Evolutionary conservation across 2,113 vertebrate genomes (phyloP).

Genomic region (Isichthys henryi): DNA sequence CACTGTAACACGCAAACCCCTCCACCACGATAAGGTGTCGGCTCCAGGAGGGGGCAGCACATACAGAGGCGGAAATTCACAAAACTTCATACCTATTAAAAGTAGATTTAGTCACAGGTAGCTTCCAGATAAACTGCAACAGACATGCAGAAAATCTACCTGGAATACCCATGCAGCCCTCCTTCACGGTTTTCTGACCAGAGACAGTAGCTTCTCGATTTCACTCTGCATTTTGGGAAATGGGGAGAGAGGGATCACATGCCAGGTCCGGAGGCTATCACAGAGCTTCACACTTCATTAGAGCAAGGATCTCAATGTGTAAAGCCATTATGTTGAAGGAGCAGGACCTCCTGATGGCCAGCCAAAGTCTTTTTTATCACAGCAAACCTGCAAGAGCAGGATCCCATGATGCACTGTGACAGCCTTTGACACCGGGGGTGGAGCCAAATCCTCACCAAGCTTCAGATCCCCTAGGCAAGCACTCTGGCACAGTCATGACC

Average conservation of each 20-base stretch:
- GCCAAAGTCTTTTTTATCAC: constrained; percentile 18
- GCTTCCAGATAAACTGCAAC: background rate
- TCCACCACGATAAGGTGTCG: too few relatives aligned
- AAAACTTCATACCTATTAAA: background rate
- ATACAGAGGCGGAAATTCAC: background rate
- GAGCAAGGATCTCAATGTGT: constrained; percentile 42
- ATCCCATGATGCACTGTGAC: constrained; percentile 45
- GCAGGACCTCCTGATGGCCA: constrained; percentile 34
- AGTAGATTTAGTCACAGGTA: background rate
- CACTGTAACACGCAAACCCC: too few relatives aligned
- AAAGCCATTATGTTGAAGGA: constrained; percentile 38
- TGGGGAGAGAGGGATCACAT: background rate
- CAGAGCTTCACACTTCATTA: constrained; percentile 55
- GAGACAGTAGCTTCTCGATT: background rate
- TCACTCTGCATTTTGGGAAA: background rate
- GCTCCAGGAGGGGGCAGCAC: too few relatives aligned
- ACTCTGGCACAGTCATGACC: background rate
- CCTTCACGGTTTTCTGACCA: background rate
- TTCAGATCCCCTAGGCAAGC: background rate
- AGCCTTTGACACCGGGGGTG: constrained; percentile 21
- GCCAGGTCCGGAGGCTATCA: constrained; percentile 9
- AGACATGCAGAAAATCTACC: background rate
- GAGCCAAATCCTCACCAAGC: constrained; percentile 32
- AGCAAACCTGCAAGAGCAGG: constrained; percentile 34
- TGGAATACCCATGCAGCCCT: background rate